Base-by-base conservation (phyloP, 2,113 vertebrate genomes). In the Prionailurus viverrinus region DNA sequence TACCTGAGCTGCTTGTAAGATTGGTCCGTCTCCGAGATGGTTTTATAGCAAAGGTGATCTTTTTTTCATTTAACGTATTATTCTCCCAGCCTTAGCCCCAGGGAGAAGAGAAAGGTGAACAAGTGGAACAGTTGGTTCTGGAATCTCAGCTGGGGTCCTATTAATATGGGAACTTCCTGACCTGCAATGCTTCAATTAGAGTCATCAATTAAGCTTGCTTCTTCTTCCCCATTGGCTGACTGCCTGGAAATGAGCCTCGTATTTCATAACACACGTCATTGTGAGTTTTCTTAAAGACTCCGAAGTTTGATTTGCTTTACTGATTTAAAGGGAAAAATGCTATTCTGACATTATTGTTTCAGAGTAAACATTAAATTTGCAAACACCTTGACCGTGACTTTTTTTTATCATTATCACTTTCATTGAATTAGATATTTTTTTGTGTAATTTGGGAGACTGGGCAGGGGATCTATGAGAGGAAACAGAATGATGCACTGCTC, bases 271-370 rank as follows among this genome's bases (percentile, higher is more conserved):
- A 39, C 41, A 84, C 2, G 1, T 29, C 19, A 45, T 16, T 25
- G 15, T 76, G 58, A 45, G 36, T 76, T 94, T 92, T 41, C 41
- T 97, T 92, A 58, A 86, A 84, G 9, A 90, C 18, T 48, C 31
- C 8, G 25, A 74, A 63, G 65, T 95, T 92, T 89, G 65, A 53
- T 25, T 83, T 91, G 25, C 9, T 89, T 86, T 73, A 10, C 45
- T 89, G 68, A 82, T 74, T 81, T 69, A 65, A 89, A 74, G 13
- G 25, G 16, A 31, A n/a, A 16, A 78, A 18, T 18, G 15, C 6
- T 69, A 39, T 65, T 71, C 71, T 73, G 4, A 78, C 55, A 95
- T 2, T 78, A 10, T 78, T 94, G 61, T 90, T 81, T 91, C 39
- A 51, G 61, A 89, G 15, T 71, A 23, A 83, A 81, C 11, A 55